A percentile compares a stretch with the other conserved stretches of the same genome.
Conservation (phyloP, 2,888 invertebrate genomes). For the Teleiodes luculella region DNA sequence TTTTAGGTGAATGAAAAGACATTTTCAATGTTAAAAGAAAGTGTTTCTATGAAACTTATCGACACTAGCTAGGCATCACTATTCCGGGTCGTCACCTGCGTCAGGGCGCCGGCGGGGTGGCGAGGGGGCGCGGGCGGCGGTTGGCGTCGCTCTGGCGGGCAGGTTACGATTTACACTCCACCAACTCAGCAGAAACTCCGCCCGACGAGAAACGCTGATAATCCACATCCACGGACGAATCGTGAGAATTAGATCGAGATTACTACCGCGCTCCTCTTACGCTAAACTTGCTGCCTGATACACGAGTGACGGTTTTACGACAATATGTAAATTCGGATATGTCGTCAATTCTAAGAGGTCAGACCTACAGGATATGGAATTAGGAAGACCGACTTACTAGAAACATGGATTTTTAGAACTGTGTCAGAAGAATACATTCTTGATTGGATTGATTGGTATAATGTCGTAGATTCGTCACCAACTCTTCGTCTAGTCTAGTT, state of each 20-base stretch:
- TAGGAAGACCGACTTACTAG: no score
- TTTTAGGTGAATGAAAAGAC: no score
- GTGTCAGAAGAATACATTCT: no score
- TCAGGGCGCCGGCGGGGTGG: conserved; percentile 44
- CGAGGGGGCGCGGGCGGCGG: conserved; percentile 39
- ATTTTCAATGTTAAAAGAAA: no score
- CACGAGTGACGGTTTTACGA: conserved; percentile 52
- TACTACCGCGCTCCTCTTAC: conserved; percentile 52
- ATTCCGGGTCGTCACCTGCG: conserved; percentile 68
- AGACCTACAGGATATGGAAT: no score
- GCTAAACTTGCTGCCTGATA: conserved; percentile 13
- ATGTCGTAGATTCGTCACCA: no score
- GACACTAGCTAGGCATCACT: conserved; percentile 34
- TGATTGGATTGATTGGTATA: no score
- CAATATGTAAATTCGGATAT: conserved; percentile 48
- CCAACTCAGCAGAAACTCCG: conserved; percentile 74
- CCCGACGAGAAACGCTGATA: conserved; percentile 73
- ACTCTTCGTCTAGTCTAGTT: no score
- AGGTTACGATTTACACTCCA: conserved; percentile 79
- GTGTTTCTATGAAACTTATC: not conserved
- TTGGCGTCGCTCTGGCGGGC: conserved; percentile 74
- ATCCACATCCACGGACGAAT: conserved; percentile 64
- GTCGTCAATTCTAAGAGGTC: not conserved
- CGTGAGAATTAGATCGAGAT: conserved; percentile 74
- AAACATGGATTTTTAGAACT: no score